Conservation (phyloP, 2,113 vertebrate species). For the Tyto alba region DNA sequence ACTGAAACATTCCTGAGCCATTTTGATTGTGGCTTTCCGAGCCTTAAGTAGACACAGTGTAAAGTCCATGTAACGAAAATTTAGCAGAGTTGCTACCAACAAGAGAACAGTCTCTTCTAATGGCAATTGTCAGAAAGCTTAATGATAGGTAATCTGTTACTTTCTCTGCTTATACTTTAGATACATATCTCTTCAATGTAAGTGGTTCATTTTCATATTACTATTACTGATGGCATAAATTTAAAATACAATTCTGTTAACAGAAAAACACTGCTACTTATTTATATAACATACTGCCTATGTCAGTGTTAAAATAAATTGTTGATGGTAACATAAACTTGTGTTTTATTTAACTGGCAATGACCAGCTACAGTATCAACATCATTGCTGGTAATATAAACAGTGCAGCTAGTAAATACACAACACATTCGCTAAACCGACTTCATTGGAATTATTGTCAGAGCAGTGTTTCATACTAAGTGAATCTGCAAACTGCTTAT, state of each 20-base stretch:
- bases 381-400: conserved; percentile 8
- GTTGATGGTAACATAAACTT: background rate
- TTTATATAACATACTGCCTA: background rate
- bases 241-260: background rate
- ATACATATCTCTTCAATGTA: background rate
- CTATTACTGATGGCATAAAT: background rate
- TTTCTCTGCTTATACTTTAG: background rate
- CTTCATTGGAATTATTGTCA: background rate
- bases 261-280: background rate
- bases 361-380: conserved; percentile 18
- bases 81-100: background rate
- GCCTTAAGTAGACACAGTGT: background rate
- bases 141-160: background rate
- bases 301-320: background rate
- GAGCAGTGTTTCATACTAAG: background rate
- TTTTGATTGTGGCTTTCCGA: background rate
- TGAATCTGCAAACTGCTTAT: background rate
- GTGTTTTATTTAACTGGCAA: conserved; percentile 31
- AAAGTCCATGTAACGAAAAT: background rate
- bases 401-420: conserved; percentile 10
- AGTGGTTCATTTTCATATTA: background rate
- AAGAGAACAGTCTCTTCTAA: background rate
- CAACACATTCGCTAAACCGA: background rate
- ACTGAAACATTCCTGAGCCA: background rate
- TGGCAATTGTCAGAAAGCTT: background rate